Percentiles rank a stretch among this genome's conserved stretches.
These are phyloP conservation scores for Murina feae DNA, from an alignment of 2,113 vertebrate species.

Conservation along the genomic window DNA sequence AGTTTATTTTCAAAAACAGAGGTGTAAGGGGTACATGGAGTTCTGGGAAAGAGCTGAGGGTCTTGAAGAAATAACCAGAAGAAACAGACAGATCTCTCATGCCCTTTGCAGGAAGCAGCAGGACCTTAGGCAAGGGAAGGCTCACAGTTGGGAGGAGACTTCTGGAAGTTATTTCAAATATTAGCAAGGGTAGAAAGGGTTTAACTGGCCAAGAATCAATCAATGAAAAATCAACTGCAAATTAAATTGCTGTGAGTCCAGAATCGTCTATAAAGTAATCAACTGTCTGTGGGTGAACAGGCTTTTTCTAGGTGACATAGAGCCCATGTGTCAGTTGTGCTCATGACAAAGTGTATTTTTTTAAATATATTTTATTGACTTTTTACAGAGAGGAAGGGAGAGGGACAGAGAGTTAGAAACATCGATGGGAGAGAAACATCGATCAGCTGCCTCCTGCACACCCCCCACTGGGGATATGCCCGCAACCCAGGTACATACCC, in stretches of 20 bases:
- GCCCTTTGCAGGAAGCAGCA: not conserved
- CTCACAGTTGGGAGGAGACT: not conserved
- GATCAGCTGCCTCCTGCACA: no score
- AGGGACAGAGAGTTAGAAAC: no score
- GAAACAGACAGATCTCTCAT: no score
- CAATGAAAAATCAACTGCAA: not conserved
- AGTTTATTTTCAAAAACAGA: conserved; percentile 15
- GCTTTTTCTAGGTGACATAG: not conserved
- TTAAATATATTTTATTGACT: no score
- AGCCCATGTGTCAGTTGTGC: not conserved
- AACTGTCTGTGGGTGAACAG: not conserved
- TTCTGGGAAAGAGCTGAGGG: not conserved
- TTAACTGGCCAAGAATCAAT: not conserved
- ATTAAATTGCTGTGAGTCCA: not conserved
- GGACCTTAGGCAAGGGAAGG: not conserved
- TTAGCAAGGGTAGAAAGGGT: not conserved
- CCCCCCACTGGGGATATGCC: no score
- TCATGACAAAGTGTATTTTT: not conserved
- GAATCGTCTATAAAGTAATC: not conserved
- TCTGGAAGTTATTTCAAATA: not conserved
- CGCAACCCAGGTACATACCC: no score
- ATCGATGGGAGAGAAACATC: no score
- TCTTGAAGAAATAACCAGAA: conserved; percentile 14
- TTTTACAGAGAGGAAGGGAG: no score
- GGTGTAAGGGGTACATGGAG: not conserved